Evolutionary conservation across 2,797 vertebrate genomes (phyloP), one percentile per base, ranked within the genome.

Genomic region (Coracias cyanogaster): DNA sequence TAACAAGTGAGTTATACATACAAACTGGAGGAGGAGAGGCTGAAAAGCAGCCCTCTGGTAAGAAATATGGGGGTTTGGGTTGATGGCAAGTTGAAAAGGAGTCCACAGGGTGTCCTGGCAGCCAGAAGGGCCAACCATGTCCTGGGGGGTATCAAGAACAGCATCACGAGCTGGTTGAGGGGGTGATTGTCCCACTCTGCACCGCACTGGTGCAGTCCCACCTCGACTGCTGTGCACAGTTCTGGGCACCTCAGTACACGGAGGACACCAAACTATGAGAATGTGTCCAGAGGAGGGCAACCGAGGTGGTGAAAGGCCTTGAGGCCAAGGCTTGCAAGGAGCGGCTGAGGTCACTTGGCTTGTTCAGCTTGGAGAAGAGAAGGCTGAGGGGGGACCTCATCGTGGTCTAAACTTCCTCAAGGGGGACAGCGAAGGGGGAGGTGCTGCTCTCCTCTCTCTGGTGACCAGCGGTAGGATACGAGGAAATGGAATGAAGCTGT

Each of bases 181-280:
- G 19, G 17, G 55, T 1, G 70, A 15, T 4, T 8, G 12, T 24
- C 43, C 79, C 35, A 4, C 71, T 22, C 48, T 10, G 4, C 37
- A 6, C n/a, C 0, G 7, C 62, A 7, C 25, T 29, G 39, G 24
- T 35, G 43, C 4, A 1, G n/a, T 29, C 54, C 16, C 78, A 26
- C 24, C 70, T 12, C 3, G 0, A 48, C 70, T 8, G 4, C 65
- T 5, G 37, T 0, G 57, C 1, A 24, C 55, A 5, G 51, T 10
- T 31, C 17, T 35, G 57, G 78, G 57, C 1, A 0, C 49, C 49
- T 55, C 57, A 11, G 0, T 2, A 6, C 6, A 18, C 1, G 4
- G 8, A 49, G 28, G 71, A 62, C 64, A 24, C 16, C 31, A 5
- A 3, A 43, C 41, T 16, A 43, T 43, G 41, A 43, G 41, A 43